Percentiles rank a stretch among this genome's conserved stretches.
Conservation (phyloP, 2,888 invertebrate species). For the Teinopalpus imperialis region DNA sequence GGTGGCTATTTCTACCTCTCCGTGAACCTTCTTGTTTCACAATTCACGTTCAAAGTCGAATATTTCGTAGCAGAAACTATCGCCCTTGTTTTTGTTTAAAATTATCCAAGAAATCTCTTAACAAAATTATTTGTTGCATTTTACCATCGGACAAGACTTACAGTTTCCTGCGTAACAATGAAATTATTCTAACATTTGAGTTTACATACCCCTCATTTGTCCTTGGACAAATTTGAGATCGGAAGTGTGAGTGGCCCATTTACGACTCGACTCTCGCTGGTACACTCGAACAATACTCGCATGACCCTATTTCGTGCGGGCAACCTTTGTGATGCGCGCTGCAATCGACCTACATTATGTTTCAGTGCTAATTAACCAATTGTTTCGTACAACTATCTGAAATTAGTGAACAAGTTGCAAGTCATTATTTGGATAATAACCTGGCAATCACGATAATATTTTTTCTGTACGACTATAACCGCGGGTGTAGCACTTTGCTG, state of each 20-base stretch:
- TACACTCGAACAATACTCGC: conserved; percentile 56
- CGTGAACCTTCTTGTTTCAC: conserved; percentile 56
- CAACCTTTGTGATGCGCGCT: conserved; percentile 48
- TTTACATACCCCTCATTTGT: conserved; percentile 19
- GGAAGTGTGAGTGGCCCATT: conserved; percentile 51
- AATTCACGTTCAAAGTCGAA: conserved; percentile 73
- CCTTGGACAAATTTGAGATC: conserved; percentile 45
- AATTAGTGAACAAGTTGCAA: not conserved
- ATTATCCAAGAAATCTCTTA: conserved; percentile 41
- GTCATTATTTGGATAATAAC: conserved; percentile 28
- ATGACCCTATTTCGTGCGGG: conserved; percentile 59
- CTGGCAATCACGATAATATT: conserved; percentile 35
- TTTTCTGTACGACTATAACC: conserved; percentile 34
- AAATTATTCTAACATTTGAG: too few relatives aligned
- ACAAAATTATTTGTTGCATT: not conserved
- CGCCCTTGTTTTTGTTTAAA: conserved; percentile 38
- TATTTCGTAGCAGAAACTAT: conserved; percentile 52
- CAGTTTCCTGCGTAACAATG: too few relatives aligned
- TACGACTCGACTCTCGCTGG: conserved; percentile 42
- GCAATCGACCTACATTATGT: conserved; percentile 54
- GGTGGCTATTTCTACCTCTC: conserved; percentile 69
- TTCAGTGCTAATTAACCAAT: conserved; percentile 48
- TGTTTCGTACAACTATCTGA: conserved; percentile 26
- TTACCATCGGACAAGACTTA: too few relatives aligned
- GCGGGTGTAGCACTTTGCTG: conserved; percentile 49